Conservation (phyloP, 1,140 invertebrate genomes). For the Copidosoma floridanum region DNA sequence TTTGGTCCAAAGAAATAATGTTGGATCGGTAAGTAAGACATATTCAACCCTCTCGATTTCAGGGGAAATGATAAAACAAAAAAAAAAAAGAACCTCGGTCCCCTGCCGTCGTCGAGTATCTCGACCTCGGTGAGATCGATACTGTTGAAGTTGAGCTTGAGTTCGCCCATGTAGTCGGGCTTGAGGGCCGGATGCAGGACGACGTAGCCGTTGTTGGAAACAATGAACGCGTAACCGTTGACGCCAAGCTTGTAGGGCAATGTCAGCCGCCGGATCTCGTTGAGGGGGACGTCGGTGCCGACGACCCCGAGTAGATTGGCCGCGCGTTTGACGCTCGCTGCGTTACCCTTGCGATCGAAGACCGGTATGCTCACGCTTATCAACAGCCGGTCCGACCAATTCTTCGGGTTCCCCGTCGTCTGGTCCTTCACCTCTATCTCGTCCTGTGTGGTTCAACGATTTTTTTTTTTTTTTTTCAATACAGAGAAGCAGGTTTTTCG, state of each 20-base stretch:
- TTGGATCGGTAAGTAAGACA: too few relatives aligned
- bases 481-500: too few relatives aligned
- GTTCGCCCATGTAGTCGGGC: constrained; percentile 67
- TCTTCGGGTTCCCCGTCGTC: background rate
- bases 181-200: constrained; percentile 75
- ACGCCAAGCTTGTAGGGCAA: constrained; percentile 88
- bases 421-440: constrained; percentile 18
- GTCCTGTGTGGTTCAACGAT: constrained; percentile 21
- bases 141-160: constrained; percentile 94
- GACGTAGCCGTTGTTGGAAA: constrained; percentile 95
- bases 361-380: constrained; percentile 84
- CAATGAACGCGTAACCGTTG: constrained; percentile 92
- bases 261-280: constrained; percentile 82
- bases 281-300: constrained; percentile 90
- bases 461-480: background rate
- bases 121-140: constrained; percentile 95
- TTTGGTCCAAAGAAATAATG: too few relatives aligned
- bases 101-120: constrained; percentile 71
- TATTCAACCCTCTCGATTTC: too few relatives aligned
- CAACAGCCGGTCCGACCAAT: constrained; percentile 58
- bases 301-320: constrained; percentile 86
- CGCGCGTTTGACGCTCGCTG: constrained; percentile 54
- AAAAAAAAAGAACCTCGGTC: too few relatives aligned
- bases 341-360: constrained; percentile 69
- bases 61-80: too few relatives aligned